Percentiles rank a stretch among this genome's conserved stretches.
These are phyloP conservation scores for Calosoma granatense DNA, from an alignment of 1,140 invertebrate species.

Conservation along the genomic window DNA sequence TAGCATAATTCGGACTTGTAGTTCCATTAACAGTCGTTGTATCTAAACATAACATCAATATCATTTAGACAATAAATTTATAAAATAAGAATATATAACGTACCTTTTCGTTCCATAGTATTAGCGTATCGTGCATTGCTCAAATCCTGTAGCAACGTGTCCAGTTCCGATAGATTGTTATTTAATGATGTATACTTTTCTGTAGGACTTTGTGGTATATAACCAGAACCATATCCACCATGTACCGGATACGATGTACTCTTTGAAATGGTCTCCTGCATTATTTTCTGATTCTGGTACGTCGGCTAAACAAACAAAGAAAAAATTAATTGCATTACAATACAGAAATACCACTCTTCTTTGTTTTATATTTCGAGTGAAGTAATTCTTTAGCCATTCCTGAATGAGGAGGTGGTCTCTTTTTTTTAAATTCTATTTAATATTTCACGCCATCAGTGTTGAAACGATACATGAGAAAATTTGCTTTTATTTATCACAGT, in stretches of 20 bases:
- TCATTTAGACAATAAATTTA: background rate
- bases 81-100: background rate
- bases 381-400: no score
- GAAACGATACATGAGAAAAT: no score
- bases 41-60: background rate
- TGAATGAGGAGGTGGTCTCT: no score
- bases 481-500: no score
- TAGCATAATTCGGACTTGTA: conserved; percentile 14
- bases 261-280: conserved; percentile 39
- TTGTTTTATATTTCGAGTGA: no score
- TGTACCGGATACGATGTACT: conserved; percentile 26
- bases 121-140: conserved; percentile 55
- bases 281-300: conserved; percentile 52
- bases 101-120: conserved; percentile 19
- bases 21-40: conserved; percentile 18
- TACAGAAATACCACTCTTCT: no score
- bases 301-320: conserved; percentile 43
- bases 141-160: conserved; percentile 82
- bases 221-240: conserved; percentile 2
- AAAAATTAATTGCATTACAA: conserved; percentile 10
- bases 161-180: conserved; percentile 82
- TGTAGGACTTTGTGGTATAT: conserved; percentile 12
- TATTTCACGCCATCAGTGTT: no score
- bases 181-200: conserved; percentile 38
- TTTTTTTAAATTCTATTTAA: no score